Conservation (phyloP, 1,140 invertebrate species). For the Centruroides sculpturatus region DNA sequence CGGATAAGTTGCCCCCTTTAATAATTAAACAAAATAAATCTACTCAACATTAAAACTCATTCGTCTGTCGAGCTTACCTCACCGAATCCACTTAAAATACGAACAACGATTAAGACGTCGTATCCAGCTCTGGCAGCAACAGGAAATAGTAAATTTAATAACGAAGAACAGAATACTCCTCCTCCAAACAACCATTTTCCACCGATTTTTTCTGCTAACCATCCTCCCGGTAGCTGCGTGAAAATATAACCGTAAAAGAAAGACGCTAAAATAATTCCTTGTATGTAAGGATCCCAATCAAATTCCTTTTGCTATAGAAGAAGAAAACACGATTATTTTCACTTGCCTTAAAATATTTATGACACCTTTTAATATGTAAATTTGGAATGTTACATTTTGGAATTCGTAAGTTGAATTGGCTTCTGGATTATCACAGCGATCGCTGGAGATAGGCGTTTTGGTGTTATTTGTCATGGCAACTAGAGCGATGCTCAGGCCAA, state of each 20-base stretch:
- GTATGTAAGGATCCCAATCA: conserved; percentile 15
- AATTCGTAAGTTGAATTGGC: too few relatives aligned
- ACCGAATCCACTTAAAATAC: conserved; percentile 28
- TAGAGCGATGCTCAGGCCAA: too few relatives aligned
- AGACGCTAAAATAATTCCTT: conserved; percentile 50
- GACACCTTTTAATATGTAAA: too few relatives aligned
- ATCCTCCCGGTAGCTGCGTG: conserved; percentile 64
- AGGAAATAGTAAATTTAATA: conserved; percentile 11
- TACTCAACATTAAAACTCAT: too few relatives aligned
- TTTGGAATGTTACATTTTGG: too few relatives aligned
- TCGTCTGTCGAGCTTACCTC: conserved; percentile 21
- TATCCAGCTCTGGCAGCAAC: conserved; percentile 19
- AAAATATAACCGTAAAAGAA: conserved; percentile 77
- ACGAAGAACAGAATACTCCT: conserved; percentile 7
- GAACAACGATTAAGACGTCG: conserved; percentile 26
- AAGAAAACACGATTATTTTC: background rate
- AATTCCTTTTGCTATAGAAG: conserved; percentile 5
- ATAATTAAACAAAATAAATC: background rate
- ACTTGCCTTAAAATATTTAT: too few relatives aligned
- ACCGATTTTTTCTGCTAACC: conserved; percentile 56
- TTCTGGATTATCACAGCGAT: too few relatives aligned
- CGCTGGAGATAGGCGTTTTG: too few relatives aligned
- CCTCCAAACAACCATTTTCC: conserved; percentile 72
- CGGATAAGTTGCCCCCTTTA: conserved; percentile 1
- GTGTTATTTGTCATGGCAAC: too few relatives aligned